phyloP scores from a whole-genome alignment of 2,888 invertebrate genomes.

The Myathropa florea region DNA sequence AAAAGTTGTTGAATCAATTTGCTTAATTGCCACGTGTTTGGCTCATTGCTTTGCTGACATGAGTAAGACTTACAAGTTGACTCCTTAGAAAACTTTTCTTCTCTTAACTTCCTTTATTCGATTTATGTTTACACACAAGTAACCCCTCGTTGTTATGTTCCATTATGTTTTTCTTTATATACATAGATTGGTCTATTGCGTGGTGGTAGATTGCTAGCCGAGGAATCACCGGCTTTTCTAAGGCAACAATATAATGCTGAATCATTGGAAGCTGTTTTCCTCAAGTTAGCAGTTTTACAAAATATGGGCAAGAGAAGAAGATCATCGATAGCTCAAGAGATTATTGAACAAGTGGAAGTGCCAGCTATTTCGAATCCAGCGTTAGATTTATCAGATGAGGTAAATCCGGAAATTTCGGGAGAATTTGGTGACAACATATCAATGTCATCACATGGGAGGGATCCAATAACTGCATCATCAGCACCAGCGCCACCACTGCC shows the following conservation, averaged over 20 bases:
- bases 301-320: constrained; percentile 90
- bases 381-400: constrained; percentile 86
- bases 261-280: constrained; percentile 90
- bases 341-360: constrained; percentile 85
- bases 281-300: constrained; percentile 90
- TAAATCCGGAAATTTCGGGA: constrained; percentile 89
- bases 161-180: constrained; percentile 24
- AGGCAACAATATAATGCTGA: constrained; percentile 87
- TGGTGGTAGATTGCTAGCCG: constrained; percentile 91
- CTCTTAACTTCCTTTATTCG: constrained; percentile 44
- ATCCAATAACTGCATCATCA: constrained; percentile 84
- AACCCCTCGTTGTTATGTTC: constrained; percentile 29
- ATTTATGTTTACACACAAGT: constrained; percentile 57
- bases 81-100: constrained; percentile 46
- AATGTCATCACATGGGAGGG: constrained; percentile 86
- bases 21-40: constrained; percentile 80
- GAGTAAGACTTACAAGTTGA: constrained; percentile 58
- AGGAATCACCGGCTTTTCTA: constrained; percentile 88
- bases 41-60: constrained; percentile 69
- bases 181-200: constrained; percentile 90
- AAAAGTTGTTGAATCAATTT: constrained; percentile 77
- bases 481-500: constrained; percentile 85
- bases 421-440: constrained; percentile 94
- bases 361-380: constrained; percentile 86
- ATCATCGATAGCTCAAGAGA: constrained; percentile 89